These are phyloP conservation scores for Spodoptera littoralis DNA, from an alignment of 2,888 invertebrate genomes.

Conservation along the genomic window DNA sequence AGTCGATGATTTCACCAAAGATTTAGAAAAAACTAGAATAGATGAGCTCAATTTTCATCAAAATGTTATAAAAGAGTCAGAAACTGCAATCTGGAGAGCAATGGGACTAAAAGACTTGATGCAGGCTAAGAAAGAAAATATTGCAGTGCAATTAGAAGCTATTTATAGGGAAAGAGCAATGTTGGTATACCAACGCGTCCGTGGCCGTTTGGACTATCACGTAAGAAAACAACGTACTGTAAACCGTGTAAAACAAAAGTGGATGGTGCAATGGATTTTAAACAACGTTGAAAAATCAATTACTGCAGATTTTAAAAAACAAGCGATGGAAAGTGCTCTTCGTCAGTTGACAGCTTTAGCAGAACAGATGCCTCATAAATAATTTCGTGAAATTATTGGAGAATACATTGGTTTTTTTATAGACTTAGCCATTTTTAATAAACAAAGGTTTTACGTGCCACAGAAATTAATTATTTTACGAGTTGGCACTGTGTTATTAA, in stretches of 20 bases:
- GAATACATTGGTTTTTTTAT: neutral
- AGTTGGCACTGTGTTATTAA: slow-evolving; percentile 12
- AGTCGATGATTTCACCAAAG: slow-evolving; percentile 89
- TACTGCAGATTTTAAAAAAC: slow-evolving; percentile 96
- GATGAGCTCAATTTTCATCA: slow-evolving; percentile 81
- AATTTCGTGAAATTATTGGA: neutral
- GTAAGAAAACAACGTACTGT: slow-evolving; percentile 93
- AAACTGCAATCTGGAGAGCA: slow-evolving; percentile 92
- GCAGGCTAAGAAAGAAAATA: slow-evolving; percentile 96
- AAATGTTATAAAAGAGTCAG: slow-evolving; percentile 88
- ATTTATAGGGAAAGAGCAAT: slow-evolving; percentile 92
- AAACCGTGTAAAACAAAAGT: slow-evolving; percentile 95
- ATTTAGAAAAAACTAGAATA: slow-evolving; percentile 87
- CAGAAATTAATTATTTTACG: slow-evolving; percentile 34
- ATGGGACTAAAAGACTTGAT: slow-evolving; percentile 93
- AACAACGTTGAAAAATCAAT: slow-evolving; percentile 92
- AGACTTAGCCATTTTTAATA: slow-evolving; percentile 1
- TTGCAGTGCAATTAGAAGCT: slow-evolving; percentile 97
- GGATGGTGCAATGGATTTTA: slow-evolving; percentile 98
- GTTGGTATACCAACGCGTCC: slow-evolving; percentile 89
- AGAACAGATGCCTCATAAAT: slow-evolving; percentile 51
- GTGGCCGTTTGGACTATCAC: slow-evolving; percentile 96
- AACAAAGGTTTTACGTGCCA: slow-evolving; percentile 7
- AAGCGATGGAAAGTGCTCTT: slow-evolving; percentile 95
- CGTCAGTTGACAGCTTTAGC: slow-evolving; percentile 93